phyloP scores from a whole-genome alignment of 2,888 invertebrate species.

The Mesorhabditis belari region DNA sequence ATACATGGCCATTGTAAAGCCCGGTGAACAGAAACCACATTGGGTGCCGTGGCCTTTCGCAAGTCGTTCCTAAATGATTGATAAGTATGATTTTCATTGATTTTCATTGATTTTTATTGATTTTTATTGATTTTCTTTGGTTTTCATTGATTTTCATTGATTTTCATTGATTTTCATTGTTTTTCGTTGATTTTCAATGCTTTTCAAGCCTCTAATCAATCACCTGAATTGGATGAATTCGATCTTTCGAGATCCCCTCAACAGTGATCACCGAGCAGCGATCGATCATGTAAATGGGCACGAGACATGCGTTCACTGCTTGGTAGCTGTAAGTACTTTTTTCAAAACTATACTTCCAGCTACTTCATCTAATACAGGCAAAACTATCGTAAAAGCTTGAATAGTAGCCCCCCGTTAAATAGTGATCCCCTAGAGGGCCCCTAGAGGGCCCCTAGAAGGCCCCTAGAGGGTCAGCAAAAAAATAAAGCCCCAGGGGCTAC shows the following conservation, averaged over 20 bases:
- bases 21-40: slow-evolving; percentile 82
- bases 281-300: slow-evolving; percentile 76
- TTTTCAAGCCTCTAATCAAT: neutral
- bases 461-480: too few species aligned
- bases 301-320: slow-evolving; percentile 76
- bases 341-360: neutral
- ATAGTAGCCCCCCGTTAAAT: slow-evolving; percentile 62
- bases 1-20: slow-evolving; percentile 54
- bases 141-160: too few species aligned
- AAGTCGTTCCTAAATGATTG: slow-evolving; percentile 12
- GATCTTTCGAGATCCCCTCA: slow-evolving; percentile 72
- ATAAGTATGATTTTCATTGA: too few species aligned
- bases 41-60: slow-evolving; percentile 28
- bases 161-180: too few species aligned
- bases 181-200: too few species aligned
- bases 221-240: slow-evolving; percentile 28
- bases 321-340: slow-evolving; percentile 8
- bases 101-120: too few species aligned
- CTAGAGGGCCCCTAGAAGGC: too few species aligned
- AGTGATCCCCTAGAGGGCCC: neutral
- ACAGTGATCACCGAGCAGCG: slow-evolving; percentile 81
- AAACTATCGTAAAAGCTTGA: slow-evolving; percentile 76
- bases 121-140: too few species aligned
- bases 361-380: too few species aligned
- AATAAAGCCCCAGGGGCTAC: too few species aligned